Conservation (phyloP, 2,113 vertebrate genomes). For the Poecilia latipinna region DNA sequence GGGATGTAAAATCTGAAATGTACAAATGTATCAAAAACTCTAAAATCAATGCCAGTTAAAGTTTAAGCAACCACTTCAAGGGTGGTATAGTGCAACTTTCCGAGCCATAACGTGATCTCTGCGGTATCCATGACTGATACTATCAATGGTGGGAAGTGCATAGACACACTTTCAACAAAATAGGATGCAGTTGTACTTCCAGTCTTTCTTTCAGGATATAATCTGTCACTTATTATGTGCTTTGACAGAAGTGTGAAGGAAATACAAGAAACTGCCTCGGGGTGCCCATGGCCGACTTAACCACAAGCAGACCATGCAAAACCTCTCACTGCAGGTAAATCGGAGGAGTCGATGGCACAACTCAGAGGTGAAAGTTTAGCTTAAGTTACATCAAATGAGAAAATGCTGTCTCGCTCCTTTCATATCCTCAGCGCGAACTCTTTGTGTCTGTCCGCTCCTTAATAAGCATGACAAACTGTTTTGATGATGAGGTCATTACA, state of each 20-base stretch:
- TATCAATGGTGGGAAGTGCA: slow-evolving; percentile 4
- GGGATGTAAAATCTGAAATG: background rate
- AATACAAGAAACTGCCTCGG: slow-evolving; percentile 73
- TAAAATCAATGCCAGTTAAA: background rate
- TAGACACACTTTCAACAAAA: slow-evolving; percentile 22
- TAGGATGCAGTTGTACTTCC: slow-evolving; percentile 28
- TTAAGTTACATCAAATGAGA: slow-evolving; percentile 84
- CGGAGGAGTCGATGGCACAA: slow-evolving; percentile 64
- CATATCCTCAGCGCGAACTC: slow-evolving; percentile 70
- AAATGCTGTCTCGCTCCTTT: slow-evolving; percentile 81
- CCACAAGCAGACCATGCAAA: slow-evolving; percentile 80
- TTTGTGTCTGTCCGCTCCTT: slow-evolving; percentile 27
- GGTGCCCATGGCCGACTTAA: slow-evolving; percentile 76
- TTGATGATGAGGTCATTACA: slow-evolving; percentile 77
- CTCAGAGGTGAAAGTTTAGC: slow-evolving; percentile 72
- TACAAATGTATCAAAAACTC: background rate
- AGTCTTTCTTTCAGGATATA: slow-evolving; percentile 60
- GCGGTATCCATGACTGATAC: background rate
- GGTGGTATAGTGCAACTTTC: background rate
- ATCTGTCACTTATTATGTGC: slow-evolving; percentile 76
- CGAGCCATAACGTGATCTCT: background rate
- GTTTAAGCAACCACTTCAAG: background rate
- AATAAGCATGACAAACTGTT: slow-evolving; percentile 78
- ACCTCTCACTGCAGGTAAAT: slow-evolving; percentile 79
- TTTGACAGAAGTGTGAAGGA: slow-evolving; percentile 81